Base-by-base conservation (phyloP, 2,888 invertebrate genomes). In the Auanema sp. region DNA sequence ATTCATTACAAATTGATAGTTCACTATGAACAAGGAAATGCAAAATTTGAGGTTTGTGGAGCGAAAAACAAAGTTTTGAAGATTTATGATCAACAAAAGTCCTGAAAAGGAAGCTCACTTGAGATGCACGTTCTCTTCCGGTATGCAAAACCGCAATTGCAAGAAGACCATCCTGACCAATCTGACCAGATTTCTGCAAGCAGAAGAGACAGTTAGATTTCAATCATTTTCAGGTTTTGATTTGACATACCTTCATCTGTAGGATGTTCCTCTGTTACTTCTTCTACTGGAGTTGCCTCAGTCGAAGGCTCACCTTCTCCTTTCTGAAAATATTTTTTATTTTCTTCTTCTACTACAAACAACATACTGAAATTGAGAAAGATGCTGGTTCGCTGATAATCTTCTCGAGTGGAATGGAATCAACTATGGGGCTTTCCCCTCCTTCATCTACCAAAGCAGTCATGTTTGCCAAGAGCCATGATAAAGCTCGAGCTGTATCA, bases 401-500 rank as follows among this genome's bases (percentile, higher is more conserved):
- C 18, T 58, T 65, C 25, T 70, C 68, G 23, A 66, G 54, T 18
- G 57, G 50, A 42, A 64, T 33, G 25, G 23, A 52, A 51, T 68
- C 72, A 40, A 51, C 49, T 0, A 57, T 61, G 21, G 25, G 59
- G 10, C 43, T 52, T 16, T 68, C 65, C 3, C 33, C 33, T 33
- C 33, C 33, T 44, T 70, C 61, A 58, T 75, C 68, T 1, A 75
- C 71, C 10, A 75, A 58, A 51, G 68, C 59, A 24, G 76, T 73
- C 79, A 80, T 80, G 62, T 80, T 79, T 8, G 73, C 76, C 23
- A 80, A 67, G 68, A 80, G 70, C 79, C 79, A 80, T 24, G 76
- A 76, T 6, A 80, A 59, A 41, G 80, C 80, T 50, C 71, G 60
- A 11, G 75, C 79, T 0, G 80, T 80, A 55, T 81, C 80, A n/a